phyloP scores from a whole-genome alignment of 2,113 vertebrate genomes.

The Columba livia region DNA sequence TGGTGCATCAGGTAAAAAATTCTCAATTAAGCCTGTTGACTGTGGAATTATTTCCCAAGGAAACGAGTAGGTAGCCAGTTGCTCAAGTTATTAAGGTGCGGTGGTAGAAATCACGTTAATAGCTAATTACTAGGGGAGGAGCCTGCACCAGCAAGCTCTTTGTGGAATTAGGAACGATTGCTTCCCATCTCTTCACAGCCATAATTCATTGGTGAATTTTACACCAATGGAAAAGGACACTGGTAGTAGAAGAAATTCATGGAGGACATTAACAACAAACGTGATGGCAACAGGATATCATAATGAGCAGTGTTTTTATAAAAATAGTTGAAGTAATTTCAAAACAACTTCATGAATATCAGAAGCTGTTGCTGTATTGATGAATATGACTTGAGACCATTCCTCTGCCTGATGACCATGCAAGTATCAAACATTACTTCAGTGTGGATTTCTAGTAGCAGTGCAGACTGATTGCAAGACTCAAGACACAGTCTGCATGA shows the following conservation, averaged over 20 bases:
- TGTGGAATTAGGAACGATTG: not conserved
- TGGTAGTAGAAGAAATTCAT: not conserved
- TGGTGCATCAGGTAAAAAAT: not conserved
- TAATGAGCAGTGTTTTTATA: not conserved
- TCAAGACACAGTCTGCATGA: not conserved
- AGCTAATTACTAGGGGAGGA: not conserved
- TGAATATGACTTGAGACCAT: not conserved
- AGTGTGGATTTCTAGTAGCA: constrained; percentile 23
- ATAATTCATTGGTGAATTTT: not conserved
- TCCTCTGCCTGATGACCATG: not conserved
- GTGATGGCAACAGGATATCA: not conserved
- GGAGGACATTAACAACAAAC: not conserved
- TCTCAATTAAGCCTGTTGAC: not conserved
- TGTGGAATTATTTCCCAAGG: not conserved
- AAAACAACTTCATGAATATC: not conserved
- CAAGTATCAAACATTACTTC: constrained; percentile 1
- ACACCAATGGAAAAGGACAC: not conserved
- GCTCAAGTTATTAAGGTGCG: not conserved
- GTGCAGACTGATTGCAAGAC: not conserved
- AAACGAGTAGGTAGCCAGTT: not conserved
- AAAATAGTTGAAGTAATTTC: not conserved
- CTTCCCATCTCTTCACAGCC: not conserved
- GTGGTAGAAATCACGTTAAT: not conserved
- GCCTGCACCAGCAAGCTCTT: not conserved
- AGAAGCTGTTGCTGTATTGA: not conserved